A percentile compares a stretch with the other conserved stretches of the same genome.
These are phyloP conservation scores for Cremastinae sp. DNA, from an alignment of 2,888 invertebrate genomes.

Conservation along the genomic window DNA sequence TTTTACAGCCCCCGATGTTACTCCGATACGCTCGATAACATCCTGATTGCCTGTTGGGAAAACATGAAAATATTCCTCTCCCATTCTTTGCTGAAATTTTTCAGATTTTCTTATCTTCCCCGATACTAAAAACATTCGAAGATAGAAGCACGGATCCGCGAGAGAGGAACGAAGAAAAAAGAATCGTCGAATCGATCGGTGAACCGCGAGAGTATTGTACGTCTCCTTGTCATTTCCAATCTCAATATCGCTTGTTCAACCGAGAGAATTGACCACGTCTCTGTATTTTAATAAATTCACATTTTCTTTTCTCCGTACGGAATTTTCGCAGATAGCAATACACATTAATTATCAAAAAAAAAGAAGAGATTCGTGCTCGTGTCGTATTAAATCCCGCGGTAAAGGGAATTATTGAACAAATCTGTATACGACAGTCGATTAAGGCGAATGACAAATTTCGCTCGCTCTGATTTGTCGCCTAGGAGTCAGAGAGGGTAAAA, in stretches of 20 bases:
- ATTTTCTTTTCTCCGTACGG: background rate
- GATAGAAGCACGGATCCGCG: background rate
- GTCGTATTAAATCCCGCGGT: constrained; percentile 7
- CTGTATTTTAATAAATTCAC: background rate
- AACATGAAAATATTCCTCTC: background rate
- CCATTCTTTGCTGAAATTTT: constrained; percentile 3
- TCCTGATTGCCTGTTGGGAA: constrained; percentile 15
- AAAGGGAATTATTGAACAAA: background rate
- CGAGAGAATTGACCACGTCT: constrained; percentile 41
- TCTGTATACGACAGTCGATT: constrained; percentile 24
- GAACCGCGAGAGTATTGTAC: constrained; percentile 13
- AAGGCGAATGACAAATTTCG: constrained; percentile 16
- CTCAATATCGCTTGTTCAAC: constrained; percentile 23
- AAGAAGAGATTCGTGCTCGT: too few species aligned
- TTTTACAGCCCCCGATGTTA: constrained; percentile 33
- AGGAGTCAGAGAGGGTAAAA: background rate
- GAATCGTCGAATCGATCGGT: constrained; percentile 8
- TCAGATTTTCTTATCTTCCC: background rate
- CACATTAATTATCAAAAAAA: too few species aligned
- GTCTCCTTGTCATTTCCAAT: constrained; percentile 14
- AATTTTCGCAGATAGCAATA: too few species aligned
- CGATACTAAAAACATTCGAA: background rate
- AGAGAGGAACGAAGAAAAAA: background rate
- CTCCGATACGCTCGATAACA: constrained; percentile 43
- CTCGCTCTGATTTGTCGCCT: background rate